phyloP scores from a whole-genome alignment of 2,113 vertebrate genomes.

The Rhineura floridana region DNA sequence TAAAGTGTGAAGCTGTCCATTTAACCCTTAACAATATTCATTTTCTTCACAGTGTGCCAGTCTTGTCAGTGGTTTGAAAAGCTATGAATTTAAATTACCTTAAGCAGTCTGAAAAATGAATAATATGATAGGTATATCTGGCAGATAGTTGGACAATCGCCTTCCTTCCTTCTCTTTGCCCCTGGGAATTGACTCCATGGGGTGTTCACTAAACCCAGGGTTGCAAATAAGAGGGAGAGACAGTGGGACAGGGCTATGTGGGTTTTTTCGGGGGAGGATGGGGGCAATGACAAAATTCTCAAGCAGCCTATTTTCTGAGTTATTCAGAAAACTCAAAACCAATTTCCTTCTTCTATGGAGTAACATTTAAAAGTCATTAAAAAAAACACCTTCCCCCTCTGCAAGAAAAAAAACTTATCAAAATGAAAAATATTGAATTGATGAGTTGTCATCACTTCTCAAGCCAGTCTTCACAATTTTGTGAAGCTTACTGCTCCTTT shows the following conservation, averaged over 20 bases:
- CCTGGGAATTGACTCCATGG: conserved; percentile 43
- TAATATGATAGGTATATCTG: conserved; percentile 69
- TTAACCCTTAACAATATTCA: conserved; percentile 67
- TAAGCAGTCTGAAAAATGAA: conserved; percentile 67
- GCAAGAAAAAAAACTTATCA: background rate
- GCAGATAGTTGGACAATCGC: conserved; percentile 58
- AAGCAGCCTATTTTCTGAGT: background rate
- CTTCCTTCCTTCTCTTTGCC: conserved; percentile 17
- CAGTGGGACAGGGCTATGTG: background rate
- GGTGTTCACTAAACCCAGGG: conserved; percentile 54
- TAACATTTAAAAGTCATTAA: conserved; percentile 19
- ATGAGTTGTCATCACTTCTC: conserved; percentile 24
- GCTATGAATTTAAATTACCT: conserved; percentile 72
- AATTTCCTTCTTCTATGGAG: background rate
- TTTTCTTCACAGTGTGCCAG: conserved; percentile 69
- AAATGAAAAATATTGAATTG: conserved; percentile 60
- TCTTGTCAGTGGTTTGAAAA: conserved; percentile 68
- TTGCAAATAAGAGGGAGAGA: conserved; percentile 39
- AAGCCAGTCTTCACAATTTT: conserved; percentile 60
- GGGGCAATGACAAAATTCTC: conserved; percentile 51
- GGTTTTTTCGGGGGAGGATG: background rate
- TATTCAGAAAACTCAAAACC: conserved; percentile 18
- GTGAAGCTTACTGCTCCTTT: conserved; percentile 49
- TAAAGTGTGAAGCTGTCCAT: conserved; percentile 64
- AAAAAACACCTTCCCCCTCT: conserved; percentile 10